Percentiles rank a stretch among this genome's conserved stretches.
Evolutionary conservation across 2,113 vertebrate genomes (phyloP).

Genomic region (Piprites chloris): DNA sequence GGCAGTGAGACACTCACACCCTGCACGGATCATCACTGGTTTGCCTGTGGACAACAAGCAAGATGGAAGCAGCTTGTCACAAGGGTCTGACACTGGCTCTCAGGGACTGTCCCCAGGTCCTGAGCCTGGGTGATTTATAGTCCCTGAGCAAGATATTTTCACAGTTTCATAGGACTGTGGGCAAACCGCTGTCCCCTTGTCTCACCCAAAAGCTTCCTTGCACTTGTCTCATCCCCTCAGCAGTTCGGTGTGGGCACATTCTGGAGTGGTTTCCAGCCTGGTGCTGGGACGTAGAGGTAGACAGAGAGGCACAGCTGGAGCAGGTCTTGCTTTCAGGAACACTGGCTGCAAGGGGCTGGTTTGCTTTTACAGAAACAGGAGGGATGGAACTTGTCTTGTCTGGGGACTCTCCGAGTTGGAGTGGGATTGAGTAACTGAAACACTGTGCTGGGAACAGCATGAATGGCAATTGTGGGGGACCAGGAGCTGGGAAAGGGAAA

Average conservation of each 20-base stretch:
- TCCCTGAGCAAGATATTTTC: not conserved
- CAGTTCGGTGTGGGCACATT: not conserved
- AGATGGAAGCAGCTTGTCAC: not conserved
- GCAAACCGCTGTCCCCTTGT: not conserved
- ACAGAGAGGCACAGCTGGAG: not conserved
- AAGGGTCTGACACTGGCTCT: not conserved
- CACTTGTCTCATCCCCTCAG: not conserved
- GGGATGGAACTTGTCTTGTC: not conserved
- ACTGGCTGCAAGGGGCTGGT: not conserved
- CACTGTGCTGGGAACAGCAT: not conserved
- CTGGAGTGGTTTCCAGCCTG: not conserved
- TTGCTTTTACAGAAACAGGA: not conserved
- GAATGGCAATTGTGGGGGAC: not conserved
- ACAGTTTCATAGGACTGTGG: not conserved
- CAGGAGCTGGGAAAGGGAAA: not conserved
- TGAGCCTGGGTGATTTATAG: not conserved
- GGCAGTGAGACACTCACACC: not conserved
- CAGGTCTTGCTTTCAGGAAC: not conserved
- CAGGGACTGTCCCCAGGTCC: not conserved
- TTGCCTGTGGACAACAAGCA: not conserved
- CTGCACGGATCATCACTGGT: not conserved
- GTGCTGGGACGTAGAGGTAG: not conserved
- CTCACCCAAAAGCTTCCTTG: slow-evolving; percentile 9
- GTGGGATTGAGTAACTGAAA: not conserved
- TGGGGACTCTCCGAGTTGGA: not conserved